Conservation (phyloP, 2,888 invertebrate species). For the Serrognathus titanus region DNA sequence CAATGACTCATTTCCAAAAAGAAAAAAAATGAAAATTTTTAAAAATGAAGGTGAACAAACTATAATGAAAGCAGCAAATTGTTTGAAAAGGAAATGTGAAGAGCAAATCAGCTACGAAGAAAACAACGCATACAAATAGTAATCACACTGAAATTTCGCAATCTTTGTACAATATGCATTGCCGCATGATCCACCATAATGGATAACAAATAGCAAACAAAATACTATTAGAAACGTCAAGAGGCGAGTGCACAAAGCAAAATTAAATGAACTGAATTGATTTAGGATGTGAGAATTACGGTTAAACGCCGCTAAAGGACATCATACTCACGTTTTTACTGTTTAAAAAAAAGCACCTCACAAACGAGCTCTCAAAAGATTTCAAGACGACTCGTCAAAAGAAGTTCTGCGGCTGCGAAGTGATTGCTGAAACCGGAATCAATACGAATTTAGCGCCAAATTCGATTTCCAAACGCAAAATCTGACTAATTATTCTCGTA, state of each 20-base stretch:
- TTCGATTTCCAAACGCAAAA: constrained; percentile 9
- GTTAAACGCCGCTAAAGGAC: background rate
- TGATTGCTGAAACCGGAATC: constrained; percentile 39
- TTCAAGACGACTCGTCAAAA: constrained; percentile 32
- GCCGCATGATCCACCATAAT: constrained; percentile 33
- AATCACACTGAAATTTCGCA: too few species aligned
- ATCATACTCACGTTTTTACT: constrained; percentile 48
- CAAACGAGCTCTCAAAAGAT: constrained; percentile 40
- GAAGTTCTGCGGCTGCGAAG: constrained; percentile 37
- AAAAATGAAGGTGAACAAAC: too few species aligned
- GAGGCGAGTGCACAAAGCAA: constrained; percentile 14
- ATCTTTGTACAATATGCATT: constrained; percentile 17
- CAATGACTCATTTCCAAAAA: constrained; percentile 18
- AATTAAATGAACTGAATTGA: constrained; percentile 1
- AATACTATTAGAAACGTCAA: constrained; percentile 14
- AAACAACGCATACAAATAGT: background rate
- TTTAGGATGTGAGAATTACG: too few species aligned
- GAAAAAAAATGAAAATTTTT: too few species aligned
- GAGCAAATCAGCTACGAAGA: background rate
- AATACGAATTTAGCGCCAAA: constrained; percentile 31
- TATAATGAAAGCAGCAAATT: background rate
- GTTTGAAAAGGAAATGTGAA: background rate
- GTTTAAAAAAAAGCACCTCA: constrained; percentile 49
- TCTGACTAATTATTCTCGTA: constrained; percentile 5
- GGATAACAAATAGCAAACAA: constrained; percentile 24